These are phyloP conservation scores for Ennomos erosarius DNA, from an alignment of 2,888 invertebrate genomes.

Conservation along the genomic window DNA sequence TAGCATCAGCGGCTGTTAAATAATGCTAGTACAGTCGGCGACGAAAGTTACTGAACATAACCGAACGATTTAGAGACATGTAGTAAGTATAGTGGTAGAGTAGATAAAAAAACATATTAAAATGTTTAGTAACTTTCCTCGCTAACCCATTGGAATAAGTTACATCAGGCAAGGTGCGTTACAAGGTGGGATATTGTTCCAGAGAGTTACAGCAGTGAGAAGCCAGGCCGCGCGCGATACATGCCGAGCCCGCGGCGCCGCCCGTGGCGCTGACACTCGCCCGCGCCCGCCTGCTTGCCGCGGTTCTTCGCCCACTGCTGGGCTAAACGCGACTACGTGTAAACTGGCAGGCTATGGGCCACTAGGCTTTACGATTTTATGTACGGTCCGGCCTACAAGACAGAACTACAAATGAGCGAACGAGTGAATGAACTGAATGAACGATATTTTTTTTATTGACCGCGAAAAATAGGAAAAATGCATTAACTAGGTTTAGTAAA, in stretches of 20 bases:
- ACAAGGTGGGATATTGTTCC: conserved; percentile 31
- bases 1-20: too few species aligned
- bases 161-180: too few species aligned
- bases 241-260: conserved; percentile 68
- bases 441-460: neutral
- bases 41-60: too few species aligned
- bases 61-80: too few species aligned
- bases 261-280: conserved; percentile 75
- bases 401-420: neutral
- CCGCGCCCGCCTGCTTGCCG: conserved; percentile 50
- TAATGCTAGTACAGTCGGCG: too few species aligned
- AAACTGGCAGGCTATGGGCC: conserved; percentile 8
- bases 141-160: too few species aligned
- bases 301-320: conserved; percentile 59
- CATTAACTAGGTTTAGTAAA: too few species aligned
- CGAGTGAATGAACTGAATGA: neutral
- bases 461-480: too few species aligned
- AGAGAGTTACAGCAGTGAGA: conserved; percentile 72
- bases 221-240: conserved; percentile 52
- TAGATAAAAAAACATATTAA: neutral
- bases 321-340: conserved; percentile 42
- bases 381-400: neutral
- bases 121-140: neutral
- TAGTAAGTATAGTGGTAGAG: too few species aligned
- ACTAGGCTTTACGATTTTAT: neutral